Evolutionary conservation across 2,113 vertebrate genomes (phyloP).

Genomic region (Cinclus cinclus): DNA sequence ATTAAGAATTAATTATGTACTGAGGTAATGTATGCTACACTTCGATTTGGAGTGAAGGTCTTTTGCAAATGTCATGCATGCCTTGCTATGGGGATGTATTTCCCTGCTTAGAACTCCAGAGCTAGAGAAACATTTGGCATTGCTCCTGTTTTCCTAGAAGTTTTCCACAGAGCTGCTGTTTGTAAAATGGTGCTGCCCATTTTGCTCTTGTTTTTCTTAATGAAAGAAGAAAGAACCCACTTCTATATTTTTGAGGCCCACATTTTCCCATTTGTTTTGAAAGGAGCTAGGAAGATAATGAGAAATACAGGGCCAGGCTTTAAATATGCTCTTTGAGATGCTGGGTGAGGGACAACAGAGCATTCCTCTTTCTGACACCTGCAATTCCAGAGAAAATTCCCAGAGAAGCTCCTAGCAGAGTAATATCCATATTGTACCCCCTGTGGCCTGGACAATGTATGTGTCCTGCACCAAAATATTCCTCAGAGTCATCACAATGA

Average conservation of each 20-base stretch:
- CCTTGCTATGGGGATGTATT: neutral
- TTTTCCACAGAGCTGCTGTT: slow-evolving; percentile 5
- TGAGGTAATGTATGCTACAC: neutral
- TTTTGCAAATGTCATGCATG: neutral
- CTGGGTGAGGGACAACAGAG: neutral
- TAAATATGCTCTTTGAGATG: neutral
- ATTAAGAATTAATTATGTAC: slow-evolving; percentile 37
- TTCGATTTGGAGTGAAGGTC: slow-evolving; percentile 6
- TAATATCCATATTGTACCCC: neutral
- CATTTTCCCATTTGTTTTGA: neutral
- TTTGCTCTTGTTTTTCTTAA: neutral
- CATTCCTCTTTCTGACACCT: neutral
- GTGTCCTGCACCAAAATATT: neutral
- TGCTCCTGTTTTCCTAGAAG: slow-evolving; percentile 19
- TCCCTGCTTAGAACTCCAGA: neutral
- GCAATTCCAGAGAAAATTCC: neutral
- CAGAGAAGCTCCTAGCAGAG: neutral
- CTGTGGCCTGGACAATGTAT: neutral
- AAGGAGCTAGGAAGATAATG: neutral
- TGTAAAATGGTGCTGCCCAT: neutral
- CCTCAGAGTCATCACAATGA: neutral
- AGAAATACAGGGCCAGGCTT: neutral
- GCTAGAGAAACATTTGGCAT: neutral
- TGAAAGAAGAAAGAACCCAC: neutral
- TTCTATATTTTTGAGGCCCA: neutral